Conservation (phyloP, 2,888 invertebrate species). For the Agrotis clavis region DNA sequence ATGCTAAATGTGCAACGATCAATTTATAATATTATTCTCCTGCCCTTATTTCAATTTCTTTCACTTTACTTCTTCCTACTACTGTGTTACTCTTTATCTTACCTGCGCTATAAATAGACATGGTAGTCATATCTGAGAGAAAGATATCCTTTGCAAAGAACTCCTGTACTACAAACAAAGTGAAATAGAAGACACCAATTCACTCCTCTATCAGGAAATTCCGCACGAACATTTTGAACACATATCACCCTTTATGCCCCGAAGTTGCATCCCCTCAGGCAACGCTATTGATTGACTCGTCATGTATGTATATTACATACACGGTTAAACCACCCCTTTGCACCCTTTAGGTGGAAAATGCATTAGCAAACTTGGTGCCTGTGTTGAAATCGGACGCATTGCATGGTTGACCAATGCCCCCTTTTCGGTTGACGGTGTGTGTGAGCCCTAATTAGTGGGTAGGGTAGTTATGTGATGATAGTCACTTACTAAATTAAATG, state of each 20-base stretch:
- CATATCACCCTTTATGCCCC: constrained; percentile 28
- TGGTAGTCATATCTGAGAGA: not conserved
- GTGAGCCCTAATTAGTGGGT: not conserved
- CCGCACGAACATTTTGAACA: constrained; percentile 16
- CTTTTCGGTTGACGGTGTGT: not conserved
- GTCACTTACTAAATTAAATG: not conserved
- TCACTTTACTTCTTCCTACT: no score
- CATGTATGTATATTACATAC: constrained; percentile 25
- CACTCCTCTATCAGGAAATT: constrained; percentile 7
- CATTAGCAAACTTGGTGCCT: constrained; percentile 40
- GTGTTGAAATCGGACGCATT: constrained; percentile 15
- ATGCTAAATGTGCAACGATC: no score
- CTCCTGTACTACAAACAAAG: not conserved
- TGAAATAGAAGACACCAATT: constrained; percentile 19
- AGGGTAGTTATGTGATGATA: not conserved
- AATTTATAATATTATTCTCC: no score
- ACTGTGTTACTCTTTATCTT: no score
- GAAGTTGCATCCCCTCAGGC: constrained; percentile 33
- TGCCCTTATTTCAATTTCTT: no score
- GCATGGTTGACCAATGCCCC: constrained; percentile 34
- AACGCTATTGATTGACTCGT: constrained; percentile 45
- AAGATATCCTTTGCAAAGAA: not conserved
- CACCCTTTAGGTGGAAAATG: constrained; percentile 45
- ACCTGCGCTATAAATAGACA: not conserved
- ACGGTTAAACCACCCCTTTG: constrained; percentile 29